Evolutionary conservation across 2,888 invertebrate species (phyloP), one percentile per base, ranked within the genome.

Genomic region (Lithophane socia): DNA sequence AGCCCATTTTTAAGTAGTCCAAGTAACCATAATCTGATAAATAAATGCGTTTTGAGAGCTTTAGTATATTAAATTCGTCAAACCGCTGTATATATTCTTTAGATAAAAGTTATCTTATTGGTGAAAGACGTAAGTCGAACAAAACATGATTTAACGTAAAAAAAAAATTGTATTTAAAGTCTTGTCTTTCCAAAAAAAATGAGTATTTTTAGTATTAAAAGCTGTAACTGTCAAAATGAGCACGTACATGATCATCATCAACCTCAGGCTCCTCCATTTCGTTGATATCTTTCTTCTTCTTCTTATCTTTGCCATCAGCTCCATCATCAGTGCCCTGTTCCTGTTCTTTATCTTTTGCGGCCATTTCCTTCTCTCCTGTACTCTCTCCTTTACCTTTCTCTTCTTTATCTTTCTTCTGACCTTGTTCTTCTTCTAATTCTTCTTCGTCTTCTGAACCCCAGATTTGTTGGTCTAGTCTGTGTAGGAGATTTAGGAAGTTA

Each of bases 401-500:
- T 83, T 98, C 97, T 82, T 98, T 97, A 18, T 97, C 97, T 86
- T 97, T 96, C 88, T 97, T 94, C 49, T 90, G 85, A 7, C 90
- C 88, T 69, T 97, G 95, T 37, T 97, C 97, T 49, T 97, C 96
- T 0, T 97, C 97, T 44, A 97, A 93, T 5, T 98, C 97, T 73
- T 98, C 97, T 88, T 98, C 98, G 61, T 98, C 98, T 90, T 99
- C 99, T 8, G 98, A 98, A 8, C 98, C 98, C 98, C 98, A 98
- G 88, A 98, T 98, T 96, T 98, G 97, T 91, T 98, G 97, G 89
- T 98, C 98, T 29, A 98, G 91, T 84, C 97, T 97, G 92, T 84
- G 96, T 96, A 73, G 54, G 24, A 68, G 37, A n/a, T n/a, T 37
- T 37, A 66, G 24, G 10, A 24, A 24, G 3, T 24, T 24, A 44